Evolutionary conservation across 2,888 invertebrate species (phyloP).

Genomic region (Tipula unca): DNA sequence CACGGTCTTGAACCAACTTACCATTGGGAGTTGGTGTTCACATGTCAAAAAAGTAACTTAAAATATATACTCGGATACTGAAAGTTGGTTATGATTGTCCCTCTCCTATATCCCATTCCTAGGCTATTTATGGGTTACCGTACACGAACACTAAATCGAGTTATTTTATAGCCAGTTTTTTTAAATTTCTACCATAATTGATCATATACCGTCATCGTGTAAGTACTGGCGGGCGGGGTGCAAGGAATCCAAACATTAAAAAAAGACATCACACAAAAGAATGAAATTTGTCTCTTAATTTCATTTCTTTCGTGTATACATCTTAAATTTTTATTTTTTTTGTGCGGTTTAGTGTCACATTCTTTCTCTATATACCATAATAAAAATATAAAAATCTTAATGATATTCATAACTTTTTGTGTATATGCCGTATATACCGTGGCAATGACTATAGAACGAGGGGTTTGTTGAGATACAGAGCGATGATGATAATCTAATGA

Average conservation of each 20-base stretch:
- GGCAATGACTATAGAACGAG: background rate
- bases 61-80: no score
- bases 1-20: no score
- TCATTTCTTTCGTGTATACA: background rate
- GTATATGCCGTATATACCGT: background rate
- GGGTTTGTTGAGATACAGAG: background rate
- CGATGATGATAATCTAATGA: conserved; percentile 3
- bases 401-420: background rate
- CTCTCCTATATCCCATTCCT: no score
- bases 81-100: no score
- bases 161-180: no score
- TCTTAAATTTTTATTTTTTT: background rate
- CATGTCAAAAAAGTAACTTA: no score
- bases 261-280: background rate
- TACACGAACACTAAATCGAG: no score
- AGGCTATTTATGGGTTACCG: no score
- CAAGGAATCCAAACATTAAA: background rate
- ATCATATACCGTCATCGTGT: background rate
- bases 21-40: no score
- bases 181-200: background rate
- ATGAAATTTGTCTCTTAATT: background rate
- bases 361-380: background rate
- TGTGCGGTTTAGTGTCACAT: conserved; percentile 8
- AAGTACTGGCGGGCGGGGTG: background rate
- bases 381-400: background rate